These are phyloP conservation scores for Piprites chloris DNA, from an alignment of 2,113 vertebrate genomes.

Conservation along the genomic window DNA sequence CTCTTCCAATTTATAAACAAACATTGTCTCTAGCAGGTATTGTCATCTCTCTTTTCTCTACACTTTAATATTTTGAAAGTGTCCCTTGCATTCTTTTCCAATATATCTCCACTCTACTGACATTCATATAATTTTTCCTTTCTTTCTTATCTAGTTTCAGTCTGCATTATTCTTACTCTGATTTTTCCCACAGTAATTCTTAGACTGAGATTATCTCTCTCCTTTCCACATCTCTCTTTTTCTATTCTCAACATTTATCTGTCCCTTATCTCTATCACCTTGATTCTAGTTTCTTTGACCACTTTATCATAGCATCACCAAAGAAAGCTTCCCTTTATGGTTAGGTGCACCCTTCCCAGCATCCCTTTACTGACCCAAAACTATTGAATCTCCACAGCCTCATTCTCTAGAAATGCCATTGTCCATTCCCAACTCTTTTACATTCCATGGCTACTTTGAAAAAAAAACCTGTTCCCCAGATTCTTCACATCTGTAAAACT, in stretches of 20 bases:
- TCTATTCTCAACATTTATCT: background rate
- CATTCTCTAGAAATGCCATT: background rate
- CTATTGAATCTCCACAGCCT: background rate
- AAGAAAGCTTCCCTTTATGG: background rate
- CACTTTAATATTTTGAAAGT: background rate
- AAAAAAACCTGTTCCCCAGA: background rate
- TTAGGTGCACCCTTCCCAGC: background rate
- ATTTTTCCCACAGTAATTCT: background rate
- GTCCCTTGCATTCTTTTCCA: background rate
- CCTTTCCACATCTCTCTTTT: background rate
- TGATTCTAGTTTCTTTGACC: background rate
- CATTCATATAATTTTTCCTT: accelerated
- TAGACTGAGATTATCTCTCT: background rate
- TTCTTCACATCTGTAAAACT: background rate
- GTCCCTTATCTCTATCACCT: background rate
- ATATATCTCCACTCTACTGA: background rate
- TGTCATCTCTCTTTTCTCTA: background rate
- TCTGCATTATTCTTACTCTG: background rate
- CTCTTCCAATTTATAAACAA: background rate
- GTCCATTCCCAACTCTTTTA: background rate
- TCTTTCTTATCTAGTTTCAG: background rate
- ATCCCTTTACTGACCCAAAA: background rate
- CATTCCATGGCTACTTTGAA: background rate
- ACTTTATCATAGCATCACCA: background rate
- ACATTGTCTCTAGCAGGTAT: background rate